Base-by-base conservation (phyloP, 2,113 vertebrate species). In the Sorex fumeus region DNA sequence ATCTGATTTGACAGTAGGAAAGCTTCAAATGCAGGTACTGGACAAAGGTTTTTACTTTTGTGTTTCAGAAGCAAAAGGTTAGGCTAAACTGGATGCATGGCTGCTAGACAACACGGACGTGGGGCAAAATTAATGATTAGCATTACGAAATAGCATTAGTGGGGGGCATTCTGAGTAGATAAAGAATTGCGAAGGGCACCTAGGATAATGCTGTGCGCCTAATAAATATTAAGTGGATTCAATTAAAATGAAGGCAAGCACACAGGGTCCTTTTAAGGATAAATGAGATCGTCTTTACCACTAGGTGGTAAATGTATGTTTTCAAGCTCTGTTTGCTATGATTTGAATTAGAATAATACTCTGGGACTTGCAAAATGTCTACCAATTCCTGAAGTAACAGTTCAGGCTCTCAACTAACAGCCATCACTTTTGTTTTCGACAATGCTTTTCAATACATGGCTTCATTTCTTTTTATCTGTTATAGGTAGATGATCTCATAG, bases 11-110 rank as follows among this genome's bases (percentile, higher is more conserved):
- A 96, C 88, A 83, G 80, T 92, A 67, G 91, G 91, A 86, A 96
- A 97, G 67, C 90, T 97, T 91, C 94, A 93, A 93, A 97, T 96
- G 83, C 45, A 97, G 95, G 87, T 97, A 96, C 32, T 88, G 64
- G 84, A 78, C 83, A 79, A 93, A 86, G 67, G 76, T 66, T 79
- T 91, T 69, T 66, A 69, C 66, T 90, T 66, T 70, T 81, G 18
- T 82, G 21, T 84, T 75, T 87, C 85, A 47, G 30, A 93, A 88
- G 64, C 84, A 77, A 25, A 1, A 19, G 10, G 28, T 8, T 3
- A 23, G 50, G 72, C 43, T 83, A 60, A 47, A 75, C 53, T 40
- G 47, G 75, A 70, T 2, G 21, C 64, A 74, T 8, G 71, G 43
- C 32, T n/a, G 21, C 30, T 21, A 71, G 67, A 76, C 11, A 78